Evolutionary conservation across 2,113 vertebrate genomes (phyloP), one percentile per base, ranked within the genome.

Genomic region (Hemiscyllium ocellatum): DNA sequence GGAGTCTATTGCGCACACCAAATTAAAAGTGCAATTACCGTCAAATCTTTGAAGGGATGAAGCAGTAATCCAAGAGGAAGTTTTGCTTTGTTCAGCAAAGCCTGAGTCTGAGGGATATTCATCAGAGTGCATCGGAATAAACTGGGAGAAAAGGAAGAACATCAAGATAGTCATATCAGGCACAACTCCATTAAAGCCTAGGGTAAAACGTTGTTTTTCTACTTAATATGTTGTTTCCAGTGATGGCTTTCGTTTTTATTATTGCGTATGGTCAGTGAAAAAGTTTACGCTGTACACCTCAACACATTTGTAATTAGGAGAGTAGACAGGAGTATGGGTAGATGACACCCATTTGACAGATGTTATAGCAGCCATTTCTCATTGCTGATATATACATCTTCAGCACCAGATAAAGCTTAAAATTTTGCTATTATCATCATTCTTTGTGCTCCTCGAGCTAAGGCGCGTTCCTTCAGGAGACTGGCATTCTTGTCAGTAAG

Each of bases 1-100:
- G 37, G 70, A 78, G 15, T 20, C 80, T 61, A 47, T n/a, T 95
- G 37, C 29, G 66, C 69, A n/a, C 20, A 65, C 24, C 70, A 56
- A 85, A 52, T 76, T 52, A 95, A 83, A 52, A 0, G 0, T 85
- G 37, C 96, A 78, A 96, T 97, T 98, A 99, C 99, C 97, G 98
- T 98, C 95, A 99, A 96, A 97, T 99, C 99, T 98, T 98, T 98
- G 97, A 99, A 99, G 76, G 99, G 99, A 97, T 99, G 99, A 24
- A 99, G 97, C 83, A 99, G 97, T 95, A 99, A 97, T 91, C 99
- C 99, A 96, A 99, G 97, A 6, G 99, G 99, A 96, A 99, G 99
- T 15, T 99, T 98, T 95, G 99, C 99, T 98, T 99, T 99, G 96
- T 98, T 99, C 97, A 99, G 97, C 96, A 99, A 97, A 90, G 98